These are phyloP conservation scores for Calameuta idolon DNA, from an alignment of 2,888 invertebrate genomes.

Conservation along the genomic window DNA sequence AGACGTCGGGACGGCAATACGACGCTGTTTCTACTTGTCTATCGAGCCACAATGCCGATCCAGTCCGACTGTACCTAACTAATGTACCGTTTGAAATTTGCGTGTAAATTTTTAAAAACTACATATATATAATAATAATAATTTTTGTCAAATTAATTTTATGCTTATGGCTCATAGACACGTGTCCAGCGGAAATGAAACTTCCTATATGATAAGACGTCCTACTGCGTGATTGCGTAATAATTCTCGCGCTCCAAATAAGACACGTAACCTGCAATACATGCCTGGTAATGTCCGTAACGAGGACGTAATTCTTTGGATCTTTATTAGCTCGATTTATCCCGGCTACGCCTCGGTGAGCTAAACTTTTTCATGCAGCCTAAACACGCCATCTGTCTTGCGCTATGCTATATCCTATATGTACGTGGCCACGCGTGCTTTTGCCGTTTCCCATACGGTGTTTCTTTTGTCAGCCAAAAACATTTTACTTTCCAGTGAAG, in stretches of 20 bases:
- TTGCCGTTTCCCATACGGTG: too few relatives aligned
- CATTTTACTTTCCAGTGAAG: too few relatives aligned
- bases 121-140: too few relatives aligned
- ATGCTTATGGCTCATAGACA: neutral
- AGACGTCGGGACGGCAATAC: neutral
- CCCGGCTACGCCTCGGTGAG: conserved; percentile 37
- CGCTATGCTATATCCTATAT: neutral
- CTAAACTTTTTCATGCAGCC: conserved; percentile 39
- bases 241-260: neutral
- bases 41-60: neutral
- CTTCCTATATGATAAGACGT: neutral
- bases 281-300: conserved; percentile 30
- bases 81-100: neutral
- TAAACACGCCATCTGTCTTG: neutral
- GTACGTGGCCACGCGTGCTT: too few relatives aligned
- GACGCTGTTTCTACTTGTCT: neutral
- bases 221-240: neutral
- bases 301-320: conserved; percentile 41
- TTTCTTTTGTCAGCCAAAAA: too few relatives aligned
- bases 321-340: conserved; percentile 51
- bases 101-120: neutral
- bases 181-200: neutral
- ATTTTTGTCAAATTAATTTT: neutral
- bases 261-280: conserved; percentile 18
- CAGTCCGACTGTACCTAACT: neutral